Conservation (phyloP, 2,888 invertebrate genomes). For the Melinopterus prodromus region DNA sequence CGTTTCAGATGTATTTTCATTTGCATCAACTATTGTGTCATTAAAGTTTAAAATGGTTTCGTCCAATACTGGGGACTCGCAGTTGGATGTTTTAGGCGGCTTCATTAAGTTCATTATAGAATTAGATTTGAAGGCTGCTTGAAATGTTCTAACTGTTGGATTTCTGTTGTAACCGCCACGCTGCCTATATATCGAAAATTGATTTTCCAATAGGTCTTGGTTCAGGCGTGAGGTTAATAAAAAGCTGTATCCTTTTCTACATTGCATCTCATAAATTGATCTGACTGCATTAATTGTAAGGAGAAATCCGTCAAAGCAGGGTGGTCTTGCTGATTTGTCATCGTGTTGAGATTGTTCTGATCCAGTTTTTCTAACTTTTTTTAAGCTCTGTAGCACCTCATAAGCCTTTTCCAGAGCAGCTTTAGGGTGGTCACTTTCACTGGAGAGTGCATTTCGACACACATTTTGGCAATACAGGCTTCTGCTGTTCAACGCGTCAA, state of each 20-base stretch:
- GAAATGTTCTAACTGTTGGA: constrained; percentile 33
- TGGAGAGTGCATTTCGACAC: constrained; percentile 8
- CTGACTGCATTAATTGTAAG: constrained; percentile 31
- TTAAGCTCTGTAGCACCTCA: constrained; percentile 5
- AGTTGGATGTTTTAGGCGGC: constrained; percentile 29
- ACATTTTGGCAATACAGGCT: neutral
- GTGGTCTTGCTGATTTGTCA: constrained; percentile 26
- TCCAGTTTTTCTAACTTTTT: constrained; percentile 24
- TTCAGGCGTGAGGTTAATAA: constrained; percentile 36
- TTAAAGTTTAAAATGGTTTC: neutral
- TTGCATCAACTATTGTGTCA: neutral
- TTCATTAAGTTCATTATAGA: constrained; percentile 26
- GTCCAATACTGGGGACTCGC: neutral
- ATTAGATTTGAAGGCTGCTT: constrained; percentile 26
- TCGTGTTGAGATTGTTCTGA: no score
- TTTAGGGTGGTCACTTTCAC: constrained; percentile 11
- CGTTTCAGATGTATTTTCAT: neutral
- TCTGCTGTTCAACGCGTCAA: constrained; percentile 38
- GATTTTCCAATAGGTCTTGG: constrained; percentile 39
- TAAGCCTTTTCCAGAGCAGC: constrained; percentile 8
- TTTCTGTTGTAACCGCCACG: constrained; percentile 32
- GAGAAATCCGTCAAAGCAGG: constrained; percentile 37
- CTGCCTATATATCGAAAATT: constrained; percentile 36
- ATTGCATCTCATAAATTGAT: constrained; percentile 22
- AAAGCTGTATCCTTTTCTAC: constrained; percentile 15